These are phyloP conservation scores for Syrmaticus mikado DNA, from an alignment of 2,113 vertebrate species.

Conservation along the genomic window DNA sequence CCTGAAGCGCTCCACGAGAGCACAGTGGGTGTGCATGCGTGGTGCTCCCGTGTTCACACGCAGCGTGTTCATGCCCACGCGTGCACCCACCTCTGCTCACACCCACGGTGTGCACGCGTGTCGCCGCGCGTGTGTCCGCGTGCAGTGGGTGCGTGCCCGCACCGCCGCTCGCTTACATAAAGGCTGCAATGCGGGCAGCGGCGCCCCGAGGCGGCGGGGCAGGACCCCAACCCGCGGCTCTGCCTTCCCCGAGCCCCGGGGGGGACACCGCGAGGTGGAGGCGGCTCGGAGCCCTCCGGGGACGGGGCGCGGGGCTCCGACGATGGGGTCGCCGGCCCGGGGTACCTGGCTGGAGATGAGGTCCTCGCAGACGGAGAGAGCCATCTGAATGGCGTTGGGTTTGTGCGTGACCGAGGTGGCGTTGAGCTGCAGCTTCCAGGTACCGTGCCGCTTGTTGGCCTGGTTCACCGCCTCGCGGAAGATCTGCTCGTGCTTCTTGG, in stretches of 20 bases:
- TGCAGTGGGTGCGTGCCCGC: background rate
- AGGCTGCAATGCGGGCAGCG: conserved; percentile 67
- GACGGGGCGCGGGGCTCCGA: background rate
- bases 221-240: background rate
- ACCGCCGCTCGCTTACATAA: conserved; percentile 51
- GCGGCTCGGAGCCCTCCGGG: background rate
- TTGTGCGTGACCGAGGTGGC: conserved; percentile 97
- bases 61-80: accelerated
- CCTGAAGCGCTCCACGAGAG: accelerated
- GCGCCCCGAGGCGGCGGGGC: background rate
- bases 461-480: conserved; percentile 93
- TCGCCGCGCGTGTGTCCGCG: background rate
- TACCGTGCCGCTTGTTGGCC: conserved; percentile 91
- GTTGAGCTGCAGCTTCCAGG: conserved; percentile 95
- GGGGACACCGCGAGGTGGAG: accelerated
- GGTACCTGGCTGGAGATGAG: conserved; percentile 97
- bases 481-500: conserved; percentile 93
- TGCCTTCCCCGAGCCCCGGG: background rate
- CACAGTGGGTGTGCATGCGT: accelerated
- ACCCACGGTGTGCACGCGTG: background rate
- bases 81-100: background rate
- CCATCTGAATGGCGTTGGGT: conserved; percentile 98
- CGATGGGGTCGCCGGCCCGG: background rate
- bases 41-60: accelerated
- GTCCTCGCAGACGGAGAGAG: conserved; percentile 96